Conservation (phyloP, 1,140 invertebrate genomes). For the Eulimnadia texana region DNA sequence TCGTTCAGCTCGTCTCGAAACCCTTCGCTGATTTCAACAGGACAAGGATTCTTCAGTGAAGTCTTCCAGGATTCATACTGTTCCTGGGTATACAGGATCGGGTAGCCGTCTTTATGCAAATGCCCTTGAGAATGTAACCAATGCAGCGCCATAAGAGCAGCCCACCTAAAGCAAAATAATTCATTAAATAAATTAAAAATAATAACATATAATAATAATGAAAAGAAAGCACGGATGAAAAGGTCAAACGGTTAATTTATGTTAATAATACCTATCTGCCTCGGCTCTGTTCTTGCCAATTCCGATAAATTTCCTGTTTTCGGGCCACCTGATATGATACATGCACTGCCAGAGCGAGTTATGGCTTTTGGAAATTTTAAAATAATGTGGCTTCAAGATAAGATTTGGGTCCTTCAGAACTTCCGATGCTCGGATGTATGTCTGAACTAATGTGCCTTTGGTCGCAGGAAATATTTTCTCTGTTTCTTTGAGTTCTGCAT, state of each 20-base stretch:
- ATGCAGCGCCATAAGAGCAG: conserved; percentile 3
- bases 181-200: neutral
- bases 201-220: neutral
- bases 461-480: conserved; percentile 1
- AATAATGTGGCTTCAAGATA: neutral
- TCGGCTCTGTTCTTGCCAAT: neutral
- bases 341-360: neutral
- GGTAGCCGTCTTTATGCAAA: conserved; percentile 4
- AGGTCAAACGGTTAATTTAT: too few species aligned
- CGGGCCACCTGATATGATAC: conserved; percentile 12
- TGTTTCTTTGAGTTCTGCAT: neutral
- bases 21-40: neutral
- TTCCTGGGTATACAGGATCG: conserved; percentile 3
- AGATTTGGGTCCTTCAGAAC: conserved; percentile 9
- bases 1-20: neutral
- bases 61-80: neutral
- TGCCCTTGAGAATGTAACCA: conserved; percentile 1
- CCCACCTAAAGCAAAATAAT: conserved; percentile 4
- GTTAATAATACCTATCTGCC: neutral
- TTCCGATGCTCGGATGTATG: conserved; percentile 5
- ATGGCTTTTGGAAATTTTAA: neutral
- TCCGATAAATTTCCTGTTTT: neutral
- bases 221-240: too few species aligned
- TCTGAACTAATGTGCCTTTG: conserved; percentile 5
- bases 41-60: neutral